Percentiles rank a stretch among this genome's conserved stretches.
Evolutionary conservation across 2,888 invertebrate genomes (phyloP).

Genomic region (Tinea pellionella): DNA sequence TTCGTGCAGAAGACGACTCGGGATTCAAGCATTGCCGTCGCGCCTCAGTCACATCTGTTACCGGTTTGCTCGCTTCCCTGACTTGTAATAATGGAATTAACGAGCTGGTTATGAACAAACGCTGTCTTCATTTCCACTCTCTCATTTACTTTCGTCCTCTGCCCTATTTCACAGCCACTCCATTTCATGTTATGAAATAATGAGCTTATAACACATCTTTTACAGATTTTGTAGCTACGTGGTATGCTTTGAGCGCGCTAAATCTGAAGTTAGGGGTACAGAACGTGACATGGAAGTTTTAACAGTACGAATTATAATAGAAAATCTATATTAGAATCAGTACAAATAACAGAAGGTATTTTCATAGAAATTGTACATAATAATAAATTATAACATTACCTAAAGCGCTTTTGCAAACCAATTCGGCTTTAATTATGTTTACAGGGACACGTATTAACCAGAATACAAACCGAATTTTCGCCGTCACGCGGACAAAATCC

Average conservation of each 20-base stretch:
- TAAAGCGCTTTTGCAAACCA: constrained; percentile 16
- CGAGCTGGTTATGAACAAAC: constrained; percentile 69
- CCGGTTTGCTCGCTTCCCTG: constrained; percentile 54
- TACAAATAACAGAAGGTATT: background rate
- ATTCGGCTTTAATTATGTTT: constrained; percentile 37
- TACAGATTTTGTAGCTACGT: background rate
- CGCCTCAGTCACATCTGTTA: constrained; percentile 50
- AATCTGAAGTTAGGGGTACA: no score
- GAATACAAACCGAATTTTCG: constrained; percentile 41
- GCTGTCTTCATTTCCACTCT: constrained; percentile 64
- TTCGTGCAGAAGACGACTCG: background rate
- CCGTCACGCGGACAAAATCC: constrained; percentile 46
- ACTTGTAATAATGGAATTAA: constrained; percentile 67
- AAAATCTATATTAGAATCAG: no score
- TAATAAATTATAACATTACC: background rate
- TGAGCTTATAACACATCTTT: constrained; percentile 21
- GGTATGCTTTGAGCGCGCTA: background rate
- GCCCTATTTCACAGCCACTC: constrained; percentile 62
- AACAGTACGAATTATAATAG: no score
- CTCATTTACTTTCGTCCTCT: constrained; percentile 49
- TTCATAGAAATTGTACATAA: background rate
- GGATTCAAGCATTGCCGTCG: background rate
- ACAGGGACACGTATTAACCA: constrained; percentile 27
- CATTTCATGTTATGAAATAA: constrained; percentile 62
- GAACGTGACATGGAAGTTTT: no score